Evolutionary conservation across 2,888 invertebrate species (phyloP).

Genomic region (Orthosia gracilis): DNA sequence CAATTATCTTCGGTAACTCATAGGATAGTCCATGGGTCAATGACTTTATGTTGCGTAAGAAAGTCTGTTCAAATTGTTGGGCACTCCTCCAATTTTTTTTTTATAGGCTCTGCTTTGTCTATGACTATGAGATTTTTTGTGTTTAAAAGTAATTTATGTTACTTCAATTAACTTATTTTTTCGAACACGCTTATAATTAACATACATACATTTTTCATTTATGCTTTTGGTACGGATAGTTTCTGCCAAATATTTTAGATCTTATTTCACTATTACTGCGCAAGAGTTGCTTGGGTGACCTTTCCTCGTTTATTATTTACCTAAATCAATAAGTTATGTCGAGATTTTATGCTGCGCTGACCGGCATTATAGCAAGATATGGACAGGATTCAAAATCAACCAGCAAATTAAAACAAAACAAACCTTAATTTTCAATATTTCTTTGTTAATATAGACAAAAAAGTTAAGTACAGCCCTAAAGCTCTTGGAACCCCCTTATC

Average conservation of each 20-base stretch:
- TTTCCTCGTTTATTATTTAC: neutral
- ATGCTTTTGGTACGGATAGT: neutral
- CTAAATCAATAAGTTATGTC: neutral
- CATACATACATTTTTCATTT: neutral
- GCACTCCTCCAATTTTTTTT: conserved; percentile 27
- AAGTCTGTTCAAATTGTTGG: conserved; percentile 39
- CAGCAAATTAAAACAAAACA: no score
- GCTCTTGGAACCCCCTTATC: neutral
- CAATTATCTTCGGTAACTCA: conserved; percentile 61
- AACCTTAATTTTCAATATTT: conserved; percentile 43
- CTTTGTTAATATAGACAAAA: conserved; percentile 28
- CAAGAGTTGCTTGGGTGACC: neutral
- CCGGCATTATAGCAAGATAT: neutral
- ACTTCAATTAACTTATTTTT: conserved; percentile 2
- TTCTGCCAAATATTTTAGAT: neutral
- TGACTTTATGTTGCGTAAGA: conserved; percentile 47
- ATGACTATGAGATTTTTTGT: conserved; percentile 10
- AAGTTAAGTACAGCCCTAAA: conserved; percentile 9
- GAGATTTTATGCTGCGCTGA: neutral
- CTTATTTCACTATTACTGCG: conserved; percentile 11
- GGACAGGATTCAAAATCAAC: conserved; percentile 4
- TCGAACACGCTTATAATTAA: neutral
- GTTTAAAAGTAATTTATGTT: conserved; percentile 35
- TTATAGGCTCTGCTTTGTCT: conserved; percentile 14
- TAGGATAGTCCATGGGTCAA: conserved; percentile 45